phyloP scores from a whole-genome alignment of 2,113 vertebrate species.

The human (Homo sapiens) region GRCh38 chr2:2282001-2282500 shows the following conservation, averaged over 20 bases:
- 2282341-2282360: not conserved
- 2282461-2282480: not conserved
- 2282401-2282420: not conserved
- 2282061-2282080: fast-evolving
- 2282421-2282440: no score
- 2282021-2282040: no score
- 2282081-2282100: not conserved
- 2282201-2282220: fast-evolving
- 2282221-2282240: fast-evolving
- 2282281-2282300: not conserved
- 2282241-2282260: fast-evolving
- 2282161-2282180: fast-evolving
- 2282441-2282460: no score
- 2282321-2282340: not conserved
- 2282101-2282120: not conserved
- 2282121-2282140: fast-evolving
- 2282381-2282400: not conserved
- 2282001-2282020: fast-evolving
- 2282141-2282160: not conserved
- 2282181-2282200: fast-evolving
- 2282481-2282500: fast-evolving
- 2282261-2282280: no score
- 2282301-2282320: not conserved
- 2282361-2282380: not conserved
- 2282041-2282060: fast-evolving